phyloP scores from a whole-genome alignment of 2,113 vertebrate species.

The Condylura cristata region DNA sequence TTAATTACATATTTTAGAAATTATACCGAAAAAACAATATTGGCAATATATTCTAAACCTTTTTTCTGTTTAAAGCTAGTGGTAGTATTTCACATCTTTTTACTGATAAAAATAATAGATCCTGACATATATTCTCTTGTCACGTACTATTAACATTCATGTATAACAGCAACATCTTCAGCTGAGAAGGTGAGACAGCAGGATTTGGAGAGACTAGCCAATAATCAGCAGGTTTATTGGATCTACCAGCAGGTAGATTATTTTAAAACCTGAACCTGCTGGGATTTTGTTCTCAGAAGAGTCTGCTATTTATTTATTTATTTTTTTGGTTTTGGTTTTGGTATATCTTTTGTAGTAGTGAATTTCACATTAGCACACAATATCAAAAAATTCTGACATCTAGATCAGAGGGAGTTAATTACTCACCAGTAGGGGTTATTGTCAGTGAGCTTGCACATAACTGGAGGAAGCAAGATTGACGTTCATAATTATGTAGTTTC shows the following conservation, averaged over 20 bases:
- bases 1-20: neutral
- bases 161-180: slow-evolving; percentile 49
- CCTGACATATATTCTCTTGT: neutral
- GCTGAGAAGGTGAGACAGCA: slow-evolving; percentile 47
- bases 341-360: slow-evolving; percentile 34
- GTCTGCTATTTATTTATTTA: too few relatives aligned
- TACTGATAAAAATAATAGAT: slow-evolving; percentile 56
- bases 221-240: slow-evolving; percentile 72
- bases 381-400: slow-evolving; percentile 54
- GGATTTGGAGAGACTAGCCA: slow-evolving; percentile 57
- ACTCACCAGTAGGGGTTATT: slow-evolving; percentile 50
- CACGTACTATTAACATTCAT: slow-evolving; percentile 22
- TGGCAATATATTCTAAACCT: neutral
- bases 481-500: slow-evolving; percentile 14
- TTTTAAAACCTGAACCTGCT: slow-evolving; percentile 74
- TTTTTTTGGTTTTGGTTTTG: slow-evolving; percentile 54
- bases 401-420: slow-evolving; percentile 61
- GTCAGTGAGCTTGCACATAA: slow-evolving; percentile 55
- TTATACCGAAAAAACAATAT: neutral
- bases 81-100: slow-evolving; percentile 16
- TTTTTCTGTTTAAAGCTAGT: slow-evolving; percentile 8
- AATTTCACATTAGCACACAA: slow-evolving; percentile 50
- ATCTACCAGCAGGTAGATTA: slow-evolving; percentile 67
- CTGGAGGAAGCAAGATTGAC: slow-evolving; percentile 37
- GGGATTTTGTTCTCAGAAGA: slow-evolving; percentile 74